These are phyloP conservation scores for Synergus umbraculus DNA, from an alignment of 2,888 invertebrate genomes.

Conservation along the genomic window DNA sequence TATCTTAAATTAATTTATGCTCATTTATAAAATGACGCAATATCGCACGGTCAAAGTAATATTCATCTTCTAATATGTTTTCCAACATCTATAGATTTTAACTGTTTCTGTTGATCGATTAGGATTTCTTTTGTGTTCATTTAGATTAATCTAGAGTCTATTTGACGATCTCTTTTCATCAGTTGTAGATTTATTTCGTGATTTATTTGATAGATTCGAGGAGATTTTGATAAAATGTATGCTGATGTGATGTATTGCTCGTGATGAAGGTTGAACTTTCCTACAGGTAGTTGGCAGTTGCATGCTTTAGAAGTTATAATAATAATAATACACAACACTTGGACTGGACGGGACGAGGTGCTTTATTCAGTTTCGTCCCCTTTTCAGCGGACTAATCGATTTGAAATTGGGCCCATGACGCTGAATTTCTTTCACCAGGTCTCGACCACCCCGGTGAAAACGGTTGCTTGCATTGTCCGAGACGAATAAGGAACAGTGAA, in stretches of 20 bases:
- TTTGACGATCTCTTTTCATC: conserved; percentile 28
- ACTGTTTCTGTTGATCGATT: conserved; percentile 18
- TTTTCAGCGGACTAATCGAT: conserved; percentile 44
- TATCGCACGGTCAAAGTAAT: conserved; percentile 1
- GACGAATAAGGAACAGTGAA: conserved; percentile 37
- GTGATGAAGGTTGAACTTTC: neutral
- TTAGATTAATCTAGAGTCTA: conserved; percentile 5
- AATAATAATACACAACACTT: conserved; percentile 16
- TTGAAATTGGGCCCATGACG: conserved; percentile 46
- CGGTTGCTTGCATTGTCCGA: conserved; percentile 35
- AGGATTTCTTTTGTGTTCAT: conserved; percentile 10
- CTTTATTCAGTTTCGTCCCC: conserved; percentile 21
- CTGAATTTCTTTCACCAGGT: conserved; percentile 29
- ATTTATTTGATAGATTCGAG: conserved; percentile 10
- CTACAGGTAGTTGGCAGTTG: neutral
- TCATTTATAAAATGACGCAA: conserved; percentile 17
- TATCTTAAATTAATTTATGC: conserved; percentile 22
- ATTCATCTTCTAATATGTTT: neutral
- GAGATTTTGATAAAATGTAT: neutral
- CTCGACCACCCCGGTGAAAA: conserved; percentile 36
- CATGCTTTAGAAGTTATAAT: neutral
- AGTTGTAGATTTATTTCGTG: conserved; percentile 6
- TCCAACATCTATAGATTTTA: no score
- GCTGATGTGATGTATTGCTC: conserved; percentile 14
- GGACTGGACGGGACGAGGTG: neutral